Evolutionary conservation across 2,113 vertebrate genomes (phyloP), one percentile per base, ranked within the genome.

Genomic region (Sprattus sprattus): DNA sequence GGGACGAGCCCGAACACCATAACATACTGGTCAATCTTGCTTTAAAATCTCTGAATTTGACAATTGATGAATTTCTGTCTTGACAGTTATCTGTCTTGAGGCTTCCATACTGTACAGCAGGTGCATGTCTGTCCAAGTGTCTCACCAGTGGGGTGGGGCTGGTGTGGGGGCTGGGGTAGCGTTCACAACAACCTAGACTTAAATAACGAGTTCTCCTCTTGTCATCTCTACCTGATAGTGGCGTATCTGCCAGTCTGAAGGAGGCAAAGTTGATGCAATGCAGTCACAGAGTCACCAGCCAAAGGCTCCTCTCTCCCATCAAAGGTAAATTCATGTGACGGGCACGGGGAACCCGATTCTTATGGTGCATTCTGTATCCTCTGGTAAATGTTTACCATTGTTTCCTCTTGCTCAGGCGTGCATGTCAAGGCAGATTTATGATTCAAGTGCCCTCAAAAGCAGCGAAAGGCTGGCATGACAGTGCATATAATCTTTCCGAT

Each of bases 361-460:
- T 78, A 11, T 18, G 28, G 28, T 1, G 71, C 28, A 0, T 32
- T 78, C 71, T 39, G 71, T 15, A 39, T 78, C 64, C 67, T 11
- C 7, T 10, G 10, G 28, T 28, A 16, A 39, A 10, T 78, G 71
- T 78, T 78, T 78, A 78, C 71, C 3, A 28, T 44, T 78, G 71
- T 78, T 39, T 78, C 32, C 71, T 75, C 67, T 11, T 5, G 28
- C 28, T 32, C 11, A 11, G 52, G 7, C 25, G 28, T 5, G 67
- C 67, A 32, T 32, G 71, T 78, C 71, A 78, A 78, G 71, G 25
- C 71, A 78, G 71, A 78, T 39, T 78, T 78, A 78, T 78, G 71
- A 78, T 78, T 10, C 32, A 78, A 78, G 71, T 44, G 71, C 71
- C 71, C 71, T 78, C 71, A 78, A 32, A 28, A 78, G 71, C 28